Conservation (phyloP, 2,113 vertebrate species). For the Dasyurus viverrinus region DNA sequence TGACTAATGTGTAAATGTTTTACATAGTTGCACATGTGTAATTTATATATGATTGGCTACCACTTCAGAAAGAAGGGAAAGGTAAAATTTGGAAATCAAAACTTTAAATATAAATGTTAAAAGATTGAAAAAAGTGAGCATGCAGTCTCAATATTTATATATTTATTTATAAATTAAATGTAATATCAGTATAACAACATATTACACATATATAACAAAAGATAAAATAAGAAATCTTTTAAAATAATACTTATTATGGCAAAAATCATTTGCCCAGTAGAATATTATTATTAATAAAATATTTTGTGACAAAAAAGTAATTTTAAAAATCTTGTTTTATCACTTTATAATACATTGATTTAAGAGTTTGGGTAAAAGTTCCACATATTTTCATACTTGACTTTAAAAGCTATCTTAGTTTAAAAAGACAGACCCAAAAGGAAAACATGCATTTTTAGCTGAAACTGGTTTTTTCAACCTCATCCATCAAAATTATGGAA, state of each 20-base stretch:
- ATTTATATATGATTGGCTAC: neutral
- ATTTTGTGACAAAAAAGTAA: neutral
- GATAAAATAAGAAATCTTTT: neutral
- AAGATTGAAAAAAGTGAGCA: neutral
- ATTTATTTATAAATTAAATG: neutral
- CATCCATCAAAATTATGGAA: neutral
- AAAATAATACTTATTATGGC: neutral
- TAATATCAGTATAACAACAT: neutral
- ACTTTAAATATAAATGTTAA: neutral
- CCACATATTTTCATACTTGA: neutral
- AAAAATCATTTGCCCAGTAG: neutral
- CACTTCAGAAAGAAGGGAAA: neutral
- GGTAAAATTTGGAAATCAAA: neutral
- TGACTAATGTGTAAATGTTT: neutral
- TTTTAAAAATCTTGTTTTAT: neutral
- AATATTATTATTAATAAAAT: neutral
- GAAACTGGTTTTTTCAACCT: neutral
- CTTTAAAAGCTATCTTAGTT: neutral
- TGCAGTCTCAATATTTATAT: neutral
- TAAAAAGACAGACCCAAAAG: neutral
- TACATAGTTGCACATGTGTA: neutral
- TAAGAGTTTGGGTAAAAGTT: neutral
- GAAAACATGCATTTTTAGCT: neutral
- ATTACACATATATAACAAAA: neutral
- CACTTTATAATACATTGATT: neutral